Evolutionary conservation across 2,797 vertebrate genomes (phyloP).

Genomic region (Tangara arthus): DNA sequence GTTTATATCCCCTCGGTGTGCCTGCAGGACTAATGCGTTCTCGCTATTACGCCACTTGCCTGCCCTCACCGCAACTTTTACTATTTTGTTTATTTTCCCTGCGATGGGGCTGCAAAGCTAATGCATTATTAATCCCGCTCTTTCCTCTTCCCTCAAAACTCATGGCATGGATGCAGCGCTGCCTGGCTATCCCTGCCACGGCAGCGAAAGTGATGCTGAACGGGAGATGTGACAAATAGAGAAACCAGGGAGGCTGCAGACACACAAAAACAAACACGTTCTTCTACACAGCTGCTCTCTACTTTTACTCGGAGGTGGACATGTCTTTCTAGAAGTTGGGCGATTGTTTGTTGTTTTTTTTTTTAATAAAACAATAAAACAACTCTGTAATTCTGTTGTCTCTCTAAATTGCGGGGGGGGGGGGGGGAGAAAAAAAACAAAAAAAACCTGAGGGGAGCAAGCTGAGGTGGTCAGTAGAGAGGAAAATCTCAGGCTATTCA

Average conservation of each 20-base stretch:
- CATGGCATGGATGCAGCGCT: not conserved
- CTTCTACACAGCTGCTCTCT: not conserved
- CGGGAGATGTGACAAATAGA: not conserved
- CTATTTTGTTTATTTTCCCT: conserved; percentile 16
- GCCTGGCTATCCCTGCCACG: not conserved
- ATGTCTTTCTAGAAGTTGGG: not conserved
- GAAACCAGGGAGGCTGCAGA: not conserved
- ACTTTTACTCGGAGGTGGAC: not conserved
- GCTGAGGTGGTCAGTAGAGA: conserved; percentile 12
- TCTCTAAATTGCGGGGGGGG: not conserved
- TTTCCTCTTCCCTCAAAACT: not conserved
- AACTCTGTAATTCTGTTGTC: not conserved
- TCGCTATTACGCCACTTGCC: not conserved
- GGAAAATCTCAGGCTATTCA: conserved; percentile 6
- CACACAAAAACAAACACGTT: not conserved
- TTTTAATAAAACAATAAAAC: not conserved
- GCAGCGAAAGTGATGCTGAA: not conserved
- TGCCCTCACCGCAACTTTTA: not conserved
- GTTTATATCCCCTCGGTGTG: conserved; percentile 27
- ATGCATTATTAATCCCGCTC: conserved; percentile 20
- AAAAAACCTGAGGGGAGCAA: not conserved
- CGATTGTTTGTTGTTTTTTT: not conserved
- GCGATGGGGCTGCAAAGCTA: not conserved
- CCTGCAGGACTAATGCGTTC: conserved; percentile 14
- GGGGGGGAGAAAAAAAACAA: accelerated